Base-by-base conservation (phyloP, 1,140 invertebrate genomes). In the Idris sp. region DNA sequence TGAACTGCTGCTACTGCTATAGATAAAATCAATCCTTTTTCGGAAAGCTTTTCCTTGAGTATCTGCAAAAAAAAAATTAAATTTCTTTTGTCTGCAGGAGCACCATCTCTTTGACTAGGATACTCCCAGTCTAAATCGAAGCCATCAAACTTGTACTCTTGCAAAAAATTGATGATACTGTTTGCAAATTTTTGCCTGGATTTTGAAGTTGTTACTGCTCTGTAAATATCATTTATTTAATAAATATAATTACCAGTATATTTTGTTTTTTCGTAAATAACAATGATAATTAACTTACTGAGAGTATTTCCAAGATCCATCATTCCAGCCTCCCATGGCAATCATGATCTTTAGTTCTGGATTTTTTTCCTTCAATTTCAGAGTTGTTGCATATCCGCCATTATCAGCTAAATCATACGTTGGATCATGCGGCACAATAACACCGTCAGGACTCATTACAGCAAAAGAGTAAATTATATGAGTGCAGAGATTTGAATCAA, bases 51-150 rank as follows among this genome's bases (percentile, higher is more conserved):
- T 53, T 79, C 54, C 74, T 89, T 89, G 19, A 92, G 65, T 71
- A 89, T 89, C 16, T 83, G 80, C 16, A 90, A 43, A 1, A 91
- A 79, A 0, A 78, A 65, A 0, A 88, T 81, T 30, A 87, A 90
- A 74, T 90, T 90, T 16, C 80, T 56, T 9, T 86, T 88, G 64
- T 89, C 87, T 3, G 83, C 81, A 1, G 89, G 53, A 5, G 86
- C 84, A 2, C 91, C 90, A 40, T 92, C 92, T 31, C 92, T 83
- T 69, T 91, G 89, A 9, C 86, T 89, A 0, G 93, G 93, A 77
- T 94, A 95, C 75, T 95, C 93, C 94, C 94, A 95, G 79, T 95
- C 93, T 6, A 96, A 13, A 79, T 96, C 94, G 1, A 96, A 87
- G 0, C 94, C 94, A 83, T 96, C 92, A 54, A 96, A 95, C 3